A percentile compares a stretch with the other conserved stretches of the same genome.
Conservation (phyloP, 2,888 invertebrate species). For the Melipona bicolor region DNA sequence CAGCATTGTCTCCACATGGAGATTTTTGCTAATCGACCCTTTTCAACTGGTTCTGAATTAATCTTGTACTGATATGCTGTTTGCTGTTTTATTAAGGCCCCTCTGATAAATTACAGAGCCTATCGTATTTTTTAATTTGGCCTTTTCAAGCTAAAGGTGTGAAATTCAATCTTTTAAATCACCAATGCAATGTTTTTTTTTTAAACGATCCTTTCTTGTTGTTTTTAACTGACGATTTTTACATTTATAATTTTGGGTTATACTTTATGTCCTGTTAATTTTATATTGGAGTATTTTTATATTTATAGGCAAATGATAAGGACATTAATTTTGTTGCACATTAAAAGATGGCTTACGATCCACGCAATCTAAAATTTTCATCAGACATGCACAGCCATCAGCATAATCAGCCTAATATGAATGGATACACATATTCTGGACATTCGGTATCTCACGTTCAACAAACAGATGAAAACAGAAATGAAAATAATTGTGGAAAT, state of each 20-base stretch:
- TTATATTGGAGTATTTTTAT: not conserved
- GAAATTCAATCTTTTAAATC: not conserved
- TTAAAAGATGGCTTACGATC: conserved; percentile 79
- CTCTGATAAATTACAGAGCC: not conserved
- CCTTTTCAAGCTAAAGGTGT: not conserved
- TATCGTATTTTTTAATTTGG: not conserved
- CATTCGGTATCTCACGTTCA: conserved; percentile 68
- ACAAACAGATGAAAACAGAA: conserved; percentile 81
- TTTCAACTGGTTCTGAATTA: too few species aligned
- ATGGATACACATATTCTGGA: conserved; percentile 74
- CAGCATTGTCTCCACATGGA: not conserved
- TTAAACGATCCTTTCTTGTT: not conserved
- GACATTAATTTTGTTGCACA: not conserved
- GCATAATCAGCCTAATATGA: conserved; percentile 66
- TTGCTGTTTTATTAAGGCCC: not conserved
- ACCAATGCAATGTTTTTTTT: not conserved
- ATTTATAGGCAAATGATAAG: conserved; percentile 41
- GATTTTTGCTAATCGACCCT: not conserved
- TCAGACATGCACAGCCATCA: conserved; percentile 74
- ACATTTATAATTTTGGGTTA: not conserved
- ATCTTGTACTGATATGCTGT: not conserved
- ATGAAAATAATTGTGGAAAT: conserved; percentile 80
- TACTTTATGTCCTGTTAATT: not conserved
- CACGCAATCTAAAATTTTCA: conserved; percentile 78
- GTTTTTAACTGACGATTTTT: not conserved